Base-by-base conservation (phyloP, 2,113 vertebrate genomes). In the Cricetomys ansorgei region DNA sequence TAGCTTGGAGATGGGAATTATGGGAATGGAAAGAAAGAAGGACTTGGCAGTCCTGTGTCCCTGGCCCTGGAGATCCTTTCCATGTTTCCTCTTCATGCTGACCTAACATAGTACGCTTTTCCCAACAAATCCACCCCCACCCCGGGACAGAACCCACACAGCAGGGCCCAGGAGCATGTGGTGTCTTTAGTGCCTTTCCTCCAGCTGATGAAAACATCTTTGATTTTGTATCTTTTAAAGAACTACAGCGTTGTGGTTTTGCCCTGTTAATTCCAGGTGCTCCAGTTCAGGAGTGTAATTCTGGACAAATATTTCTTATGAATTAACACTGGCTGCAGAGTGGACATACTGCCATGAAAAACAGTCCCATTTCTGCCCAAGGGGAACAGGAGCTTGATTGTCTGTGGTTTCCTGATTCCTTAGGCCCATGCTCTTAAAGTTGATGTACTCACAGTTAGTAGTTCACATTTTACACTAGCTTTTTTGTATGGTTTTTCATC, bases 21-120 rank as follows among this genome's bases (percentile, higher is more conserved):
- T 62, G 65, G 86, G 37, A 76, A 67, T 62, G 45, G 83, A 81
- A 94, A 95, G 89, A 95, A 94, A 91, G 91, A 96, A 86, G 84
- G 55, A 31, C n/a, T 59, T 90, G 88, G 79, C 73, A 88, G 91
- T 84, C 50, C 69, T 77, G 40, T 91, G 48, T 80, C 89, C 48
- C 45, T 40, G 93, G 55, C 19, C 55, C 55, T 90, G 21, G 65
- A 67, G 76, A 55, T 91, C 81, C 81, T 89, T 94, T 79, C 76
- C 34, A 88, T 37, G 73, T 93, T 53, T 75, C 89, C 37, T 34
- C 70, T 95, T 97, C 83, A 62, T 93, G 85, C 62, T 64, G 57
- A 79, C 69, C 65, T 95, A 43, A 73, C 77, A 64, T 73, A 96
- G 76, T 57, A 23, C 64, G 31, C 29, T 92, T 88, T 5, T 19